Base-by-base conservation (phyloP, 2,888 invertebrate species). In the Aelia acuminata region DNA sequence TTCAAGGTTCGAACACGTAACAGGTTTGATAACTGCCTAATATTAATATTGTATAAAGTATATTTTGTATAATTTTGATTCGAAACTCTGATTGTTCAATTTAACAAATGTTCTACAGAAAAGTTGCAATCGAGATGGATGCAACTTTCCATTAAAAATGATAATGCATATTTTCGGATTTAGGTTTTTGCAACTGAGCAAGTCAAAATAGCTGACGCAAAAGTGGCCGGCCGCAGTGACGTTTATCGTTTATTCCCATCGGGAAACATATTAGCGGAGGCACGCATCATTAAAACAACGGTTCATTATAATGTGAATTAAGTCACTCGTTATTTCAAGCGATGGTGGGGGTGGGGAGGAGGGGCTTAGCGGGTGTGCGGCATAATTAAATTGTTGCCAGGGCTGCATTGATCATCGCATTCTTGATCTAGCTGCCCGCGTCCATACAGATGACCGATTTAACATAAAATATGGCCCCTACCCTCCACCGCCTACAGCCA, bases 371-470 rank as follows among this genome's bases (percentile, higher is more conserved):
- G 13, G n/a, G 39, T 43, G 13, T 47, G 80, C 80, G 39, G 80
- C 22, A 47, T 80, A 47, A 80, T 80, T 80, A 80, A 80, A 80
- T 80, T 80, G 80, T 80, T 80, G 43, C 80, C n/a, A 80, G 43
- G 80, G 80, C 43, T 22, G 80, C 80, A 80, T 80, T 80, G 80
- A 80, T 80, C 80, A 80, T 47, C 43, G 13, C 22, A 47, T 43
- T 47, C 80, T 80, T 80, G 80, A 43, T 80, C 80, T 80, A 80
- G 80, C 80, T 0, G 43, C 11, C n/a, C 80, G n/a, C n/a, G 11
- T 43, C 80, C 80, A 80, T 80, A 80, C 80, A 80, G 80, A 80
- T 80, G 80, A 43, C 80, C 80, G 80, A 43, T 80, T 80, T 43
- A 80, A 80, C 80, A 80, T 80, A 80, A 80, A 80, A 80, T 80